Evolutionary conservation across 1,140 invertebrate genomes (phyloP).

Genomic region (Ceratina australensis): DNA sequence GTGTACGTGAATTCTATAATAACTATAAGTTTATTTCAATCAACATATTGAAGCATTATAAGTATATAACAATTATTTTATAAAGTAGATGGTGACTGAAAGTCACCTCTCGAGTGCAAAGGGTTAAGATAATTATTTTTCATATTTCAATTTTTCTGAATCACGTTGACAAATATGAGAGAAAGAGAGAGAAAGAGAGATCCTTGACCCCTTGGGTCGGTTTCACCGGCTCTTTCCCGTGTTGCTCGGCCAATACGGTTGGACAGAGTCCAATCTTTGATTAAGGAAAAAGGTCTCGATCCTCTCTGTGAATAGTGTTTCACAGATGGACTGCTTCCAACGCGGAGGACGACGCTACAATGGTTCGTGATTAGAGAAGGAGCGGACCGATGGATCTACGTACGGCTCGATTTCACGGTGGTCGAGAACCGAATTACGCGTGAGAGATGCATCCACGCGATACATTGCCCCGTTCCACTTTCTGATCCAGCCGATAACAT

Average conservation of each 20-base stretch:
- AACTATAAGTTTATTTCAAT: no score
- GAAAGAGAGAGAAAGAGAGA: no score
- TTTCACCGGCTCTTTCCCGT: not conserved
- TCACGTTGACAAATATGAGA: not conserved
- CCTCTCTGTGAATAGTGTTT: constrained; percentile 12
- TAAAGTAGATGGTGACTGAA: no score
- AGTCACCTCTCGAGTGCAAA: no score
- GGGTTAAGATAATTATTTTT: no score
- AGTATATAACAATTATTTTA: no score
- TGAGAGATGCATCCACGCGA: not conserved
- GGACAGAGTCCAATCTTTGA: constrained; percentile 37
- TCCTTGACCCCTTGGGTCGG: constrained; percentile 16
- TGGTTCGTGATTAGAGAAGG: constrained; percentile 33
- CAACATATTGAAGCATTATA: no score
- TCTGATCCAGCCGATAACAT: not conserved
- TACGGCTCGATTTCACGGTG: not conserved
- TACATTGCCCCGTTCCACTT: not conserved
- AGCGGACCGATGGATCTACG: not conserved
- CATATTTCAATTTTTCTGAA: not conserved
- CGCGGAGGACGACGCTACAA: constrained; percentile 12
- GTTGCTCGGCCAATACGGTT: constrained; percentile 32
- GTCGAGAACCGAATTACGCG: not conserved
- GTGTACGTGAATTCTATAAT: no score
- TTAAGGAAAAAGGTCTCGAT: constrained; percentile 29
- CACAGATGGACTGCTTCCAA: constrained; percentile 34